Conservation (phyloP, 2,888 invertebrate species). For the Meteorus cinctellus region DNA sequence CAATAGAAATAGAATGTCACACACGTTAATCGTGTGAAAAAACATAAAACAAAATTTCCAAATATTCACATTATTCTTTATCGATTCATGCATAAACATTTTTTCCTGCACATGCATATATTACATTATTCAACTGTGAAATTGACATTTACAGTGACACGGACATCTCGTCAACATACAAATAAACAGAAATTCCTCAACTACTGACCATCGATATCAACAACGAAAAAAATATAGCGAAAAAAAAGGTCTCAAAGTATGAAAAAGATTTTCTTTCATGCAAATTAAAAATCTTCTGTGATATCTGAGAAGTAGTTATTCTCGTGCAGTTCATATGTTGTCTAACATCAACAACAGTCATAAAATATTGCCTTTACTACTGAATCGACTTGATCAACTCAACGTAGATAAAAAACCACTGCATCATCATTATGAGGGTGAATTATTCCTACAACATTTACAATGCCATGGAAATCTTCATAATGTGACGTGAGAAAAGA, state of each 20-base stretch:
- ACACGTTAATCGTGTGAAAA: not conserved
- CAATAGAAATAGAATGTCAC: constrained; percentile 19
- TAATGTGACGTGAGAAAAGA: constrained; percentile 7
- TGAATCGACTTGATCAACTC: not conserved
- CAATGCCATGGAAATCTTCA: constrained; percentile 3
- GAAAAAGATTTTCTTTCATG: not conserved
- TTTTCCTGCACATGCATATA: not conserved
- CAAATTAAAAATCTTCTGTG: not conserved
- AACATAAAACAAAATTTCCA: not conserved
- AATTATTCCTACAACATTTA: not conserved
- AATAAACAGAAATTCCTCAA: not conserved
- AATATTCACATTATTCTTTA: not conserved
- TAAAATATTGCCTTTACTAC: not conserved
- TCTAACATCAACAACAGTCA: not conserved
- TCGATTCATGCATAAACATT: not conserved
- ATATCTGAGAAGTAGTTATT: not conserved
- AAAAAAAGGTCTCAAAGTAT: not conserved
- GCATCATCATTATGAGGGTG: not conserved
- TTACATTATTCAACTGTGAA: not conserved
- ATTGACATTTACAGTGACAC: constrained; percentile 2
- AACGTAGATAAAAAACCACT: not conserved
- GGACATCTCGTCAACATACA: not conserved
- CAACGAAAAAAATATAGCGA: not conserved
- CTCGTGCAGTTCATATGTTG: constrained; percentile 2
- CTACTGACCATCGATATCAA: not conserved